Base-by-base conservation (phyloP, 2,113 vertebrate species). In the Ciconia maguari region DNA sequence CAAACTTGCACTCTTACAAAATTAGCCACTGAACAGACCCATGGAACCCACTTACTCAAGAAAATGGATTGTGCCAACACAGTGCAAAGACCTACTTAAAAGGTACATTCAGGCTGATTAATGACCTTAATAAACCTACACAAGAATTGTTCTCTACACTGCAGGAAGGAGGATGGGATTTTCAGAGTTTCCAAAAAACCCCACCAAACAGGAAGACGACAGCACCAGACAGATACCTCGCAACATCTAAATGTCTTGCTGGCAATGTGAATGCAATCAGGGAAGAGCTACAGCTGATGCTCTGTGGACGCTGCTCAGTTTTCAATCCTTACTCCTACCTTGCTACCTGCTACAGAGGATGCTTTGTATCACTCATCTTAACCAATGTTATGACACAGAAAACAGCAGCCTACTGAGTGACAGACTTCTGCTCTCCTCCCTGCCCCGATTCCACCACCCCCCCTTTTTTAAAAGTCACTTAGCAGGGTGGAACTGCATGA, bases 41-140 rank as follows among this genome's bases (percentile, higher is more conserved):
- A 71, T 0, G 2, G 81, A 88, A 62, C 41, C 7, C 9, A 51
- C 34, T 44, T 36, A 60, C 12, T 34, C 13, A 90, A 69, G 74
- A 58, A 64, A 65, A 54, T 2, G 2, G 16, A 46, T 24, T 62
- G 17, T 51, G 27, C 13, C 0, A 0, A 85, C 49, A 83, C 19
- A 85, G 10, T n/a, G 24, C 15, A 66, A 80, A 93, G n/a, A 66
- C 9, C 41, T 30, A 79, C 27, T 61, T 27, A 49, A 61, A 76
- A 83, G 22, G 11, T 46, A 77, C 8, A 27, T 38, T 25, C 75
- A 69, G 22, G n/a, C 30, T 60, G 32, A 90, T 77, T 54, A 94
- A 91, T 5, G 9, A 91, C 62, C 15, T 48, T 64, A 82, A 64
- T 32, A 83, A 90, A 42, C 16, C 38, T 7, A 9, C 0, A 83